These are phyloP conservation scores for Spongilla lacustris DNA, from an alignment of 37 sponge, comb jelly and placozoan genomes.

Conservation along the genomic window DNA sequence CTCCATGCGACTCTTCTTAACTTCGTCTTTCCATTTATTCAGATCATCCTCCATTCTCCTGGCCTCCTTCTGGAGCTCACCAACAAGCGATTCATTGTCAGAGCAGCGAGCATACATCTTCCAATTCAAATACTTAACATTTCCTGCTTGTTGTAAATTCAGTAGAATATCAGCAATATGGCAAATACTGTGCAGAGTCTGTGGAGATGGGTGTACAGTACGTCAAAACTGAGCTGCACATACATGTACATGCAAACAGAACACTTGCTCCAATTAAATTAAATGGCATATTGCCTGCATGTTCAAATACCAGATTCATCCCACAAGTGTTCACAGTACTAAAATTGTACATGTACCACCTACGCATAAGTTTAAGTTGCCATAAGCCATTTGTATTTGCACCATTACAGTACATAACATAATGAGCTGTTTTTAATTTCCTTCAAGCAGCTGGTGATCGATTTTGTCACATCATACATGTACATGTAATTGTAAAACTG, in stretches of 20 bases:
- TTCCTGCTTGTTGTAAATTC: conserved; percentile 28
- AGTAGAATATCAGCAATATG: conserved; percentile 30
- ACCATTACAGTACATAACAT: no score
- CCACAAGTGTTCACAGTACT: no score
- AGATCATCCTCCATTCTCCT: conserved; percentile 22
- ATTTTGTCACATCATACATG: no score
- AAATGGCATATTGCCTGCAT: no score
- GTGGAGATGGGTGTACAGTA: neutral
- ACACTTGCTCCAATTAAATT: no score
- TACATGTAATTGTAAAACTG: no score
- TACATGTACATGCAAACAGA: neutral
- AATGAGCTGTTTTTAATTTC: no score
- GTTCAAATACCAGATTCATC: no score
- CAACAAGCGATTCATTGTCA: neutral
- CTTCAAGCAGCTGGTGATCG: no score
- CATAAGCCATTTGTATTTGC: no score
- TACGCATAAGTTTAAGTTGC: no score
- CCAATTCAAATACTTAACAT: conserved; percentile 14
- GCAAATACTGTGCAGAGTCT: conserved; percentile 33
- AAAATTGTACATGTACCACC: no score
- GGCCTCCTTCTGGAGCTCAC: neutral
- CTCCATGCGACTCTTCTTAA: neutral
- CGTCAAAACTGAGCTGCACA: neutral
- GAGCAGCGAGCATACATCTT: conserved; percentile 6
- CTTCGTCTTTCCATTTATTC: conserved; percentile 6